Percentiles rank a stretch among this genome's conserved stretches.
Conservation (phyloP, 2,113 vertebrate species). For the Danio rerio region GRCz12tu NC_133182.1:25305001-25305500, state of each 20-base stretch:
- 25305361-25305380: neutral
- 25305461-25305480: too few relatives aligned
- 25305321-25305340: neutral
- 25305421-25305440: too few relatives aligned
- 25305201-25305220: neutral
- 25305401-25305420: too few relatives aligned
- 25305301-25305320: too few relatives aligned
- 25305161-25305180: neutral
- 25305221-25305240: neutral
- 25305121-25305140: neutral
- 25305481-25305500: too few relatives aligned
- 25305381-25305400: neutral
- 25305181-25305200: neutral
- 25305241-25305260: neutral
- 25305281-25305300: neutral
- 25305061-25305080: conserved; percentile 19
- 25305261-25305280: neutral
- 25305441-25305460: too few relatives aligned
- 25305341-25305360: neutral
- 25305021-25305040: neutral
- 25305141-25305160: neutral
- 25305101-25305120: neutral
- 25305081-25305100: conserved; percentile 2
- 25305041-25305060: conserved; percentile 12
- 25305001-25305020: conserved; percentile 8